These are phyloP conservation scores for Acholoe squamosa DNA, from an alignment of 2,888 invertebrate species.

Conservation along the genomic window DNA sequence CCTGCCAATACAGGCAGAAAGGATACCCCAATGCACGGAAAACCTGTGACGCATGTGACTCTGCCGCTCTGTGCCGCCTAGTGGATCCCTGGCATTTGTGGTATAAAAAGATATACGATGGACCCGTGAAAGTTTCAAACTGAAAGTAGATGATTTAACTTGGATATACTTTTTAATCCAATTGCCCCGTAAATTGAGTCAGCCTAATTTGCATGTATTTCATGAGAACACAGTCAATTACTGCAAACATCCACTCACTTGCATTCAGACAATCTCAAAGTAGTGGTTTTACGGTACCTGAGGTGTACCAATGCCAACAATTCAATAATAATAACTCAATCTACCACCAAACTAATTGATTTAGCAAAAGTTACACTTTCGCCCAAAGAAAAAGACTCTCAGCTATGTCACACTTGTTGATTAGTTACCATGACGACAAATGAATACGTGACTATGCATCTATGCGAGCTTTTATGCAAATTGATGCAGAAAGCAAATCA, in stretches of 20 bases:
- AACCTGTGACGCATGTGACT: too few relatives aligned
- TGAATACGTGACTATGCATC: slow-evolving; percentile 51
- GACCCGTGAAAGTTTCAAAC: background rate
- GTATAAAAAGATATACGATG: background rate
- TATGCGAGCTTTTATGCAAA: slow-evolving; percentile 36
- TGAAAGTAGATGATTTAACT: background rate
- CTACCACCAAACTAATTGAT: background rate
- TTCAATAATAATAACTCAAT: background rate
- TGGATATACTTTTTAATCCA: background rate
- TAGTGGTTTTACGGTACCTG: background rate
- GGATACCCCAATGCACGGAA: too few relatives aligned
- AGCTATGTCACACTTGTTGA: slow-evolving; percentile 30
- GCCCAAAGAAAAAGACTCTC: background rate
- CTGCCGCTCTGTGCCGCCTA: too few relatives aligned
- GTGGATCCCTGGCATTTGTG: too few relatives aligned
- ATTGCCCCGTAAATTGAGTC: background rate
- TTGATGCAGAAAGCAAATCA: background rate
- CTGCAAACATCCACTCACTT: background rate
- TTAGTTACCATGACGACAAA: slow-evolving; percentile 43
- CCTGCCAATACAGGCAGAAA: too few relatives aligned
- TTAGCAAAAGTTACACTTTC: slow-evolving; percentile 39
- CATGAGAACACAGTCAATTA: background rate
- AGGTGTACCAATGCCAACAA: background rate
- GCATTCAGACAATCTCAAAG: background rate
- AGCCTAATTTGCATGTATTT: background rate